These are phyloP conservation scores for Apodemus sylvaticus DNA, from an alignment of 2,113 vertebrate genomes.

Conservation along the genomic window DNA sequence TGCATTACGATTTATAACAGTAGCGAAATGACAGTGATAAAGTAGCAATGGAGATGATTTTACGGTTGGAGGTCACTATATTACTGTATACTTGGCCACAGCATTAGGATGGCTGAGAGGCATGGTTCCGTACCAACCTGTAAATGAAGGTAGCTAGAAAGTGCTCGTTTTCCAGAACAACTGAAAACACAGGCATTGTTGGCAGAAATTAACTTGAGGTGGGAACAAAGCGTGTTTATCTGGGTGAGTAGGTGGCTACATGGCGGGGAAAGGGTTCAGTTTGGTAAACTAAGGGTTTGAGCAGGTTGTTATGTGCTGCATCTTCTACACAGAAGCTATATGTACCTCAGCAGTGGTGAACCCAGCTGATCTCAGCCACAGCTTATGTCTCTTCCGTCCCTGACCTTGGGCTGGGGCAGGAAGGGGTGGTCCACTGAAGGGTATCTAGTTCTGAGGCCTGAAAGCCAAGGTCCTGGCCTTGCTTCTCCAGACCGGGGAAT, in stretches of 20 bases:
- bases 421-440: no score
- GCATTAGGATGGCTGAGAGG: neutral
- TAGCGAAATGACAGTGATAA: neutral
- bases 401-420: neutral
- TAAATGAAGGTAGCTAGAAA: neutral
- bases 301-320: neutral
- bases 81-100: neutral
- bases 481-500: neutral
- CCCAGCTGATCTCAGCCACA: no score
- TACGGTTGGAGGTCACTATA: neutral
- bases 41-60: neutral
- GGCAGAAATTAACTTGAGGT: neutral
- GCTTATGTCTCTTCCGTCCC: neutral
- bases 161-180: neutral
- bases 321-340: neutral
- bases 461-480: neutral
- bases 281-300: neutral
- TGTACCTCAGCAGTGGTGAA: neutral
- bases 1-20: neutral
- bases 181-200: neutral
- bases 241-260: neutral
- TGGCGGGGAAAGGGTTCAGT: neutral
- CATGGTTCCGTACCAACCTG: neutral
- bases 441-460: neutral
- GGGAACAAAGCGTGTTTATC: neutral